Conservation (phyloP, 2,888 invertebrate species). For the Volucella bombylans region DNA sequence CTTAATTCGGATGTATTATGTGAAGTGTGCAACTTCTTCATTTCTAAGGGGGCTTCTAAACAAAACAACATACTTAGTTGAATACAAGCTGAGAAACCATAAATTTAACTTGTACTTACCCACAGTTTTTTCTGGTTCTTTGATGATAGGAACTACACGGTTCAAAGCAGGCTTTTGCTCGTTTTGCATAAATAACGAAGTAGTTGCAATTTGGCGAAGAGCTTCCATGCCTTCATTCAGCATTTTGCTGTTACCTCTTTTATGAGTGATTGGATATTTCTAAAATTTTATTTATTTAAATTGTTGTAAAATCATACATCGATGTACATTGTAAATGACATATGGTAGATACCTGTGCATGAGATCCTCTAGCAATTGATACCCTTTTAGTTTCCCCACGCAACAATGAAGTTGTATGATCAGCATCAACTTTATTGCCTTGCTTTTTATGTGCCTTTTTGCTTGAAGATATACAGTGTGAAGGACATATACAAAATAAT, state of each 20-base stretch:
- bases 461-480: slow-evolving; percentile 87
- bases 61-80: not conserved
- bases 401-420: slow-evolving; percentile 82
- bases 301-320: not conserved
- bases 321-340: not conserved
- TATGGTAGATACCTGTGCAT: slow-evolving; percentile 78
- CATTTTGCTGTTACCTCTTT: slow-evolving; percentile 81
- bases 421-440: slow-evolving; percentile 82
- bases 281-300: slow-evolving; percentile 65
- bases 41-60: slow-evolving; percentile 80
- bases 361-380: slow-evolving; percentile 81
- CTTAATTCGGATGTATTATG: slow-evolving; percentile 80
- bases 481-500: slow-evolving; percentile 91
- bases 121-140: slow-evolving; percentile 80
- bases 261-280: slow-evolving; percentile 81
- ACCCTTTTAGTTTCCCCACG: slow-evolving; percentile 82
- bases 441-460: slow-evolving; percentile 86
- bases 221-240: slow-evolving; percentile 83
- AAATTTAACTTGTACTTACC: slow-evolving; percentile 74
- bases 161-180: slow-evolving; percentile 82
- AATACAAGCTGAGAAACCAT: not conserved
- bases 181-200: slow-evolving; percentile 83
- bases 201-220: slow-evolving; percentile 82
- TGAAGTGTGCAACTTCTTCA: slow-evolving; percentile 80
- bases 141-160: slow-evolving; percentile 82